Percentiles rank a stretch among this genome's conserved stretches.
Conservation (phyloP, 2,797 vertebrate genomes). For the Chaenodraco wilsoni region DNA sequence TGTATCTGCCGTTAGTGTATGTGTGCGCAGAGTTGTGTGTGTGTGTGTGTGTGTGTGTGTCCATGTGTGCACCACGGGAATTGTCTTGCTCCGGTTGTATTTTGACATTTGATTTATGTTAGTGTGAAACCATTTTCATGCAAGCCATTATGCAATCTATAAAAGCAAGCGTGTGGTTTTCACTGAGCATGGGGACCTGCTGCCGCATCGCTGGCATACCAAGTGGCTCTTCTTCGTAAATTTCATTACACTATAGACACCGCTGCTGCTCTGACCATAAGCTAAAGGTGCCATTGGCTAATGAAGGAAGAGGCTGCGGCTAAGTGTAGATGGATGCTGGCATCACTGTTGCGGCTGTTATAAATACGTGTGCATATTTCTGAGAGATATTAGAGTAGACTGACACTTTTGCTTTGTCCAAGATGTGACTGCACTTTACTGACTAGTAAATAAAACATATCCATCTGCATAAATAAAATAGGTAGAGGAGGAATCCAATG, state of each 20-base stretch:
- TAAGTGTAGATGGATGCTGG: conserved; percentile 74
- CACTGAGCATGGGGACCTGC: conserved; percentile 76
- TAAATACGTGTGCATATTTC: conserved; percentile 65
- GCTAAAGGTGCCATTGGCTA: conserved; percentile 83
- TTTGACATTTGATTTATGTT: conserved; percentile 88
- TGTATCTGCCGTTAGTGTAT: conserved; percentile 48
- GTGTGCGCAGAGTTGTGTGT: conserved; percentile 31
- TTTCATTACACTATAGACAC: conserved; percentile 83
- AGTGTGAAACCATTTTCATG: conserved; percentile 86
- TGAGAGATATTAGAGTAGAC: conserved; percentile 61
- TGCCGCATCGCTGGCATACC: conserved; percentile 82
- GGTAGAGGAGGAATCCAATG: conserved; percentile 21
- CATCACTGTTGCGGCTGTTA: conserved; percentile 50
- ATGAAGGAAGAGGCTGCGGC: conserved; percentile 77
- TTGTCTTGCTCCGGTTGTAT: conserved; percentile 84
- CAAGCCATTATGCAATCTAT: conserved; percentile 86
- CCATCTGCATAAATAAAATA: conserved; percentile 53
- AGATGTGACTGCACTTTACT: conserved; percentile 56
- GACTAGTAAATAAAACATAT: conserved; percentile 67
- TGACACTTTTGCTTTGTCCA: conserved; percentile 57
- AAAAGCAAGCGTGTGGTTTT: conserved; percentile 83
- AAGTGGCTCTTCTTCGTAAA: conserved; percentile 85
- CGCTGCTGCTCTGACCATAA: conserved; percentile 76
- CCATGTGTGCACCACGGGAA: conserved; percentile 74
- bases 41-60: conserved; percentile 63